Evolutionary conservation across 1,140 invertebrate species (phyloP).

Genomic region (Trypoxylus dichotomus): DNA sequence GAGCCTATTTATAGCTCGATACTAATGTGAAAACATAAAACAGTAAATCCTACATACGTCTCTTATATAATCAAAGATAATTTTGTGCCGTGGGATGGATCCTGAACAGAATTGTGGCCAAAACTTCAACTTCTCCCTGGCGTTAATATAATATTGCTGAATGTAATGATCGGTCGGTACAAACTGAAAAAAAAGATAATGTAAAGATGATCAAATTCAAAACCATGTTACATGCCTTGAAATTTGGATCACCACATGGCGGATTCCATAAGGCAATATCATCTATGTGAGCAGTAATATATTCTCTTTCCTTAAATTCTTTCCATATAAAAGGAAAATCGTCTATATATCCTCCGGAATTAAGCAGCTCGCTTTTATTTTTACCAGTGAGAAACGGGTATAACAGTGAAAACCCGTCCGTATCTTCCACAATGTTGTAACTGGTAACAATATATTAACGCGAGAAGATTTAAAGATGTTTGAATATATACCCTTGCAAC

Average conservation of each 20-base stretch:
- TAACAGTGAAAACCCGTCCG: constrained; percentile 83
- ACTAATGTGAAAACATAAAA: too few relatives aligned
- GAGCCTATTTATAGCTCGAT: too few relatives aligned
- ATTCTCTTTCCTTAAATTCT: constrained; percentile 70
- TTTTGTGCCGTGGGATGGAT: constrained; percentile 72
- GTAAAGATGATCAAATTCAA: too few relatives aligned
- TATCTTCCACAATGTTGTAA: constrained; percentile 89
- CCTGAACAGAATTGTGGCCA: constrained; percentile 75
- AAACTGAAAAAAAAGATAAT: constrained; percentile 38
- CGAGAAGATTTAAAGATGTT: too few relatives aligned
- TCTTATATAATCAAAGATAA: constrained; percentile 65
- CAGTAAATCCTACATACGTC: constrained; percentile 58
- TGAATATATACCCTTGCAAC: background rate
- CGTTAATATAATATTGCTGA: constrained; percentile 73
- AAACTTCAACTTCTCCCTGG: constrained; percentile 57
- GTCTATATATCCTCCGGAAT: constrained; percentile 78
- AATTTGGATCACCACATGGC: constrained; percentile 88
- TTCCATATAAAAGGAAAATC: constrained; percentile 84
- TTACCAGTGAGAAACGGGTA: constrained; percentile 89
- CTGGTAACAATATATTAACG: constrained; percentile 36
- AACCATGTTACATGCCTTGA: constrained; percentile 61
- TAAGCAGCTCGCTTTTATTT: constrained; percentile 85
- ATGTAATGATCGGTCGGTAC: constrained; percentile 92
- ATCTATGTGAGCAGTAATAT: constrained; percentile 80
- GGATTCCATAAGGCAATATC: constrained; percentile 70